These are phyloP conservation scores for Polydesmus complanatus DNA, from an alignment of 2,888 invertebrate genomes.

Conservation along the genomic window DNA sequence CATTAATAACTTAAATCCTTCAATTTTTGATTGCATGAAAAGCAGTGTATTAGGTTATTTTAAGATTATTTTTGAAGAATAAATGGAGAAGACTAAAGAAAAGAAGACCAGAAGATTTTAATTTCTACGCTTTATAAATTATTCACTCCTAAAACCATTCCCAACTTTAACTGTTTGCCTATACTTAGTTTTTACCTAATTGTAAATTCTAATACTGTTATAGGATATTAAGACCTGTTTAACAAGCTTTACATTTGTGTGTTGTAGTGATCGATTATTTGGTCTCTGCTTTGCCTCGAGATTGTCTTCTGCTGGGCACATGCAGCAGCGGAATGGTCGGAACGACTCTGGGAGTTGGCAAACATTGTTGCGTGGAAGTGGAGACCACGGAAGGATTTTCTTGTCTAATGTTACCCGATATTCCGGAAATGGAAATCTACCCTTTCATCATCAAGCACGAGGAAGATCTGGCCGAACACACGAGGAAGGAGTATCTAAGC, in stretches of 20 bases:
- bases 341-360: conserved; percentile 7
- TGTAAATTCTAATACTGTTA: too few species aligned
- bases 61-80: too few species aligned
- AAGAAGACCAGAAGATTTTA: too few species aligned
- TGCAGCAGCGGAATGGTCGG: conserved; percentile 17
- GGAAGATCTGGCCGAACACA: conserved; percentile 9
- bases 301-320: conserved; percentile 15
- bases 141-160: too few species aligned
- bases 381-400: conserved; percentile 15
- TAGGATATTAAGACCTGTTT: too few species aligned
- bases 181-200: too few species aligned
- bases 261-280: conserved; percentile 15
- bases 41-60: too few species aligned
- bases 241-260: not conserved
- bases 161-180: too few species aligned
- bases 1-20: too few species aligned
- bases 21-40: too few species aligned
- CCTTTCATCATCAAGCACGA: conserved; percentile 16
- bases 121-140: too few species aligned
- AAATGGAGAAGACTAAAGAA: too few species aligned
- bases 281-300: conserved; percentile 12
- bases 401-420: conserved; percentile 15
- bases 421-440: conserved; percentile 10
- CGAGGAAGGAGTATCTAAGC: conserved; percentile 4
- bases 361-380: conserved; percentile 13